Conservation (phyloP, 2,113 vertebrate species). For the sheep (Ovis aries) region ARS-UI_Ramb_v3.0 NC_056054.1:270349501-270350000, state of each 20-base stretch:
- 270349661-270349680: not conserved
- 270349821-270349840: no score
- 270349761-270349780: not conserved
- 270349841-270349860: not conserved
- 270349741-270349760: not conserved
- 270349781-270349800: not conserved
- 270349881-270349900: not conserved
- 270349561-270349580: not conserved
- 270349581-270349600: not conserved
- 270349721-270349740: not conserved
- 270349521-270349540: not conserved
- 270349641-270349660: fast-evolving
- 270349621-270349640: not conserved
- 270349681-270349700: not conserved
- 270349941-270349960: not conserved
- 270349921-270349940: not conserved
- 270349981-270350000: not conserved
- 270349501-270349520: not conserved
- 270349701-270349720: no score
- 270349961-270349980: not conserved
- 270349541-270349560: not conserved
- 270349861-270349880: fast-evolving
- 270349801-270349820: fast-evolving
- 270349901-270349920: fast-evolving
- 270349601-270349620: not conserved